A percentile compares a stretch with the other conserved stretches of the same genome.
Evolutionary conservation across 2,113 vertebrate species (phyloP).

Genomic region (Dipodomys merriami): DNA sequence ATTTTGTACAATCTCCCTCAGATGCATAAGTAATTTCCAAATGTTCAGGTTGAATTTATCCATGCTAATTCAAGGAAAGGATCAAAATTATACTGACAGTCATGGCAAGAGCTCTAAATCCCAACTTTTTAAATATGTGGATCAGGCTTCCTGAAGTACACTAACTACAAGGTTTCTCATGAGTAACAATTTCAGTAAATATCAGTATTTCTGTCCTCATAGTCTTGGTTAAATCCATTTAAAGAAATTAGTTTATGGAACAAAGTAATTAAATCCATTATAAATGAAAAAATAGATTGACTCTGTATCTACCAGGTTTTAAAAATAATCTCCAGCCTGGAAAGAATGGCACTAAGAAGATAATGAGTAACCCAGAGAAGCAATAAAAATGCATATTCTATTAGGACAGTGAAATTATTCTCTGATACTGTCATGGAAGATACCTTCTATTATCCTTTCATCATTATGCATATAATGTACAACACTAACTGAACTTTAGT

Average conservation of each 20-base stretch:
- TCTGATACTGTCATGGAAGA: neutral
- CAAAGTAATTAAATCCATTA: conserved; percentile 65
- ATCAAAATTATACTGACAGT: neutral
- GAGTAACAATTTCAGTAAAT: conserved; percentile 60
- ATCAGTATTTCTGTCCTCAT: conserved; percentile 55
- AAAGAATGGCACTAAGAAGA: neutral
- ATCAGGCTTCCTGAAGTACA: conserved; percentile 33
- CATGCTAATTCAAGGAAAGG: neutral
- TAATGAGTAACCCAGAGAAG: conserved; percentile 15
- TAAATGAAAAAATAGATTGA: conserved; percentile 49
- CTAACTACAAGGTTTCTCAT: neutral
- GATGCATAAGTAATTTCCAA: neutral
- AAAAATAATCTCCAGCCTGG: neutral
- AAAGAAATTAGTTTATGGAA: conserved; percentile 55
- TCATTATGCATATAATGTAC: neutral
- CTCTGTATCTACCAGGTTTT: conserved; percentile 37
- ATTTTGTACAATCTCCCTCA: neutral
- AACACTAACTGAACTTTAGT: neutral
- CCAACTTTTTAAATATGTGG: neutral
- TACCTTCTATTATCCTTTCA: neutral
- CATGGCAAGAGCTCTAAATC: neutral
- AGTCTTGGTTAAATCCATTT: conserved; percentile 34
- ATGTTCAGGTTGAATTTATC: neutral
- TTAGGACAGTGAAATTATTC: neutral
- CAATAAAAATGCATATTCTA: conserved; percentile 20